phyloP scores from a whole-genome alignment of 2,113 vertebrate genomes.

The Xenopus borealis region DNA sequence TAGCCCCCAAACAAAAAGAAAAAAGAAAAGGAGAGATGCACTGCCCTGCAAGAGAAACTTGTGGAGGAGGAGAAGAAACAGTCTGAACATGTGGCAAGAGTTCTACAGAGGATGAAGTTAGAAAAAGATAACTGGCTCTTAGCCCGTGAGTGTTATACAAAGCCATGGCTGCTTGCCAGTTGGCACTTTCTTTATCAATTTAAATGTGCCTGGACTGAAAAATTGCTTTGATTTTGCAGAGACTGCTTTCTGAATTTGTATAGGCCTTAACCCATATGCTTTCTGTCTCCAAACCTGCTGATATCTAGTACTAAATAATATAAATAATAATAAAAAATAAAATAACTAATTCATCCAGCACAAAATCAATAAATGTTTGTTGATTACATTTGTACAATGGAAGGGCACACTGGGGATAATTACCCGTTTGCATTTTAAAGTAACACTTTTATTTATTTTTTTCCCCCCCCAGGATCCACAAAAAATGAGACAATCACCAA shows the following conservation, averaged over 20 bases:
- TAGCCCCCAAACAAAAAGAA: slow-evolving; percentile 97
- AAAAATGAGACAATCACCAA: slow-evolving; percentile 99
- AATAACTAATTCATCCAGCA: too few species aligned
- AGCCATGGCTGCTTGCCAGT: background rate
- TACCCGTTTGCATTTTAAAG: too few species aligned
- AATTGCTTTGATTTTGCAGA: background rate
- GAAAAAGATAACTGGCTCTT: slow-evolving; percentile 99
- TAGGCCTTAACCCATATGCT: slow-evolving; percentile 38
- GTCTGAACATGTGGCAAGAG: slow-evolving; percentile 89
- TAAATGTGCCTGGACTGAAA: slow-evolving; percentile 5
- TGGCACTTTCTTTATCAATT: slow-evolving; percentile 1
- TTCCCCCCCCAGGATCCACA: slow-evolving; percentile 81
- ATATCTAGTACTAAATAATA: too few species aligned
- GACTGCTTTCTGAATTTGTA: slow-evolving; percentile 8
- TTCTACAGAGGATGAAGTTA: slow-evolving; percentile 89
- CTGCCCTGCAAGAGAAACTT: slow-evolving; percentile 93
- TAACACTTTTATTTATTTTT: background rate
- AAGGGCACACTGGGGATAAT: too few species aligned
- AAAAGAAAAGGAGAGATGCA: slow-evolving; percentile 97
- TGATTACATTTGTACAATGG: background rate
- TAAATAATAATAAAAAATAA: too few species aligned
- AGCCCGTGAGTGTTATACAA: slow-evolving; percentile 78
- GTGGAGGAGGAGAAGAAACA: slow-evolving; percentile 98
- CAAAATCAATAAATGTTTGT: background rate
- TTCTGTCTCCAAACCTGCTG: background rate